Conservation (phyloP, 2,888 invertebrate genomes). For the Xiphydria camelus region DNA sequence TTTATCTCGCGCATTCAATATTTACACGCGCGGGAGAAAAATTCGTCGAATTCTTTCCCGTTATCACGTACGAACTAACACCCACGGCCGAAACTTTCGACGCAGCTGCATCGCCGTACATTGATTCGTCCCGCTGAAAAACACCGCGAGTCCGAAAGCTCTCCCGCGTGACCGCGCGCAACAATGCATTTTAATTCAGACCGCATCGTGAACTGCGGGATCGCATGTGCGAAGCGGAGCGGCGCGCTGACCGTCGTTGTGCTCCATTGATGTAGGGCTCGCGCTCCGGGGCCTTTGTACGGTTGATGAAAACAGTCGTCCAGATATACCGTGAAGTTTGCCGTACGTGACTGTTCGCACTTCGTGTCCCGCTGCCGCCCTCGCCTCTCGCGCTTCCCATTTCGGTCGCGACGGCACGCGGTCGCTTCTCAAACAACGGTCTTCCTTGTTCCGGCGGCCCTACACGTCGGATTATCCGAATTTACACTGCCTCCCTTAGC, state of each 20-base stretch:
- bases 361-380: background rate
- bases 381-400: background rate
- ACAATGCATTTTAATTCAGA: background rate
- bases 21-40: too few relatives aligned
- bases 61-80: background rate
- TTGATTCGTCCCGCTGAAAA: background rate
- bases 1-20: too few relatives aligned
- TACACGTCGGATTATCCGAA: too few relatives aligned
- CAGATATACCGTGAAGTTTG: background rate
- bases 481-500: too few relatives aligned
- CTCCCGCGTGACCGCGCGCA: background rate
- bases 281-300: background rate
- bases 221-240: conserved; percentile 1
- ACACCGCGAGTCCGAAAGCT: background rate
- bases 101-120: too few relatives aligned
- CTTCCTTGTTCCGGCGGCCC: too few relatives aligned
- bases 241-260: too few relatives aligned
- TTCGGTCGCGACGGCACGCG: too few relatives aligned
- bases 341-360: background rate
- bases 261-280: too few relatives aligned
- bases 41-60: background rate
- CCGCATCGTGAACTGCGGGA: background rate
- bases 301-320: conserved; percentile 1
- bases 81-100: background rate
- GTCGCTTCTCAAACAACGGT: too few relatives aligned